Base-by-base conservation (phyloP, 2,113 vertebrate species). In the Turnix velox region DNA sequence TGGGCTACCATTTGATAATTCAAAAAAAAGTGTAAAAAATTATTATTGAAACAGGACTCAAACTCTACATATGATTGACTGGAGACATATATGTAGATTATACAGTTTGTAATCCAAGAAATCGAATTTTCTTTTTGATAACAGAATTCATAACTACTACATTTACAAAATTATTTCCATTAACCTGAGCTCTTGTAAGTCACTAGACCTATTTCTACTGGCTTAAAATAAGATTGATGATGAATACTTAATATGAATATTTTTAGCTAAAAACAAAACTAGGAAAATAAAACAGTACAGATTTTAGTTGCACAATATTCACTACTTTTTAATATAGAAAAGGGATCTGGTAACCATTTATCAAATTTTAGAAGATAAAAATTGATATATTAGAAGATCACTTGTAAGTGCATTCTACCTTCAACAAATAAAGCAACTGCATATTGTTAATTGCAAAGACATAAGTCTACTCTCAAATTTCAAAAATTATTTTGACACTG, bases 11-110 rank as follows among this genome's bases (percentile, higher is more conserved):
- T 80, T 84, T 61, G 73, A 79, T 13, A 7, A 78, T 65, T 76
- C 46, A 81, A 88, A 94, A 69, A 83, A 90, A 93, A 42, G 76
- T 81, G 76, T 82, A 84, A 84, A 93, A 87, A 93, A 93, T 78
- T 92, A 52, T 84, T 83, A 80, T 30, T 72, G 80, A 87, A 89
- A 87, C n/a, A 25, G 17, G 80, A 73, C 58, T 95, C 66, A 83
- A 68, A 69, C 42, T 90, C 61, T 42, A 8, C 72, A 86, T 89
- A 52, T 78, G 81, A 48, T 73, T 42, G 91, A 59, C 42, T 18
- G 74, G 72, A 24, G 72, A 88, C 52, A 74, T 52, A 57, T 49
- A 73, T 24, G 42, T 57, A 81, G 49, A 55, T 86, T 54, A 20
- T 80, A 51, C 54, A 61, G 33, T 31, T 68, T 78, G 22, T 37